Conservation (phyloP, 1,140 invertebrate genomes). For the Helicoverpa zea region DNA sequence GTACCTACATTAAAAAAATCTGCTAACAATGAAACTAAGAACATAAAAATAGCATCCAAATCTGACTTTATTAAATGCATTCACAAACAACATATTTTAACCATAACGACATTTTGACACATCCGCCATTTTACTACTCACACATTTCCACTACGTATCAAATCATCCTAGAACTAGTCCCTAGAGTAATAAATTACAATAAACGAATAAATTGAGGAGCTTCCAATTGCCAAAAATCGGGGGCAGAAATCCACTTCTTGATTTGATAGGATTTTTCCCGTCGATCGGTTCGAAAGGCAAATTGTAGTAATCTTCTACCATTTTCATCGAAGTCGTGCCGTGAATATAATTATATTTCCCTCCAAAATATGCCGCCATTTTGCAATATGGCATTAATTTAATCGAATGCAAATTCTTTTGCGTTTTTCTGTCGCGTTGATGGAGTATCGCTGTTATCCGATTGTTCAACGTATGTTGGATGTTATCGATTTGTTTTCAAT, state of each 20-base stretch:
- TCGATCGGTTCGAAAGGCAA: conserved; percentile 58
- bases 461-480: conserved; percentile 23
- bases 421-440: conserved; percentile 37
- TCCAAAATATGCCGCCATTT: background rate
- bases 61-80: too few species aligned
- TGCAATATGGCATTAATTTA: conserved; percentile 53
- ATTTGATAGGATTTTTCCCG: conserved; percentile 51
- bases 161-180: conserved; percentile 4
- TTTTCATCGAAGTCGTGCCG: conserved; percentile 55
- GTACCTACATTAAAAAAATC: too few species aligned
- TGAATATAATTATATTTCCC: conserved; percentile 60
- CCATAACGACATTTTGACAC: too few species aligned
- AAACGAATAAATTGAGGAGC: conserved; percentile 47
- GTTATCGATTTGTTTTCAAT: background rate
- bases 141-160: background rate
- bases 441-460: conserved; percentile 10
- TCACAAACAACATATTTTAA: too few species aligned
- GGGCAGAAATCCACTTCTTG: conserved; percentile 20
- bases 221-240: background rate
- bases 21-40: too few species aligned
- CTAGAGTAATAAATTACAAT: conserved; percentile 12
- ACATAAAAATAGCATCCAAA: too few species aligned
- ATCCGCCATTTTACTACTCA: too few species aligned
- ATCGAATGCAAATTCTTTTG: conserved; percentile 43
- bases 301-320: conserved; percentile 57